Percentiles rank a stretch among this genome's conserved stretches.
Conservation (phyloP, 2,113 vertebrate species). For the Esox niger region DNA sequence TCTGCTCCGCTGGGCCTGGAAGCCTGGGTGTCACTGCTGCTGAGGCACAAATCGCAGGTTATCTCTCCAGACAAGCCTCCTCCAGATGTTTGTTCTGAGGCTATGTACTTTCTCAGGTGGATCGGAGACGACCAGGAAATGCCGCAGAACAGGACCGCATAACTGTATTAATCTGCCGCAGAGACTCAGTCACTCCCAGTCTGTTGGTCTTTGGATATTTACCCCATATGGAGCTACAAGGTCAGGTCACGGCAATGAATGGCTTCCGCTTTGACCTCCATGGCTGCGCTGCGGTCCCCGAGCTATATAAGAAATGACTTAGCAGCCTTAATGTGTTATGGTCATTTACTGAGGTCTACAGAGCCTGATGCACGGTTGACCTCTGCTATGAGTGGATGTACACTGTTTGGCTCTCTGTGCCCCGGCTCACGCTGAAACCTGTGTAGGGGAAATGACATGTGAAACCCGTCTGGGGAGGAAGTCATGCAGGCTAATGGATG, state of each 20-base stretch:
- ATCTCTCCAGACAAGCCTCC: not conserved
- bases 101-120: not conserved
- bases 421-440: no score
- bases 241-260: no score
- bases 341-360: no score
- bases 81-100: not conserved
- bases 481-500: conserved; percentile 5
- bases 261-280: no score
- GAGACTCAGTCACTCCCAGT: not conserved
- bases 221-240: no score
- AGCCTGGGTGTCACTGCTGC: not conserved
- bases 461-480: not conserved
- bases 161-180: not conserved
- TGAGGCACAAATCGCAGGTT: not conserved
- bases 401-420: no score
- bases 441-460: not conserved
- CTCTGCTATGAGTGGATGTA: no score
- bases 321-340: no score
- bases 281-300: no score
- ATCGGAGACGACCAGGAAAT: not conserved
- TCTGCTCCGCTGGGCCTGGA: not conserved
- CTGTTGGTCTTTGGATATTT: no score
- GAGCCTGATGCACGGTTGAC: no score
- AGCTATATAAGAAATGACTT: no score
- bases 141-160: not conserved